Percentiles rank a stretch among this genome's conserved stretches.
These are phyloP conservation scores for Ectobius pallidus DNA, from an alignment of 2,888 invertebrate species.

Conservation along the genomic window DNA sequence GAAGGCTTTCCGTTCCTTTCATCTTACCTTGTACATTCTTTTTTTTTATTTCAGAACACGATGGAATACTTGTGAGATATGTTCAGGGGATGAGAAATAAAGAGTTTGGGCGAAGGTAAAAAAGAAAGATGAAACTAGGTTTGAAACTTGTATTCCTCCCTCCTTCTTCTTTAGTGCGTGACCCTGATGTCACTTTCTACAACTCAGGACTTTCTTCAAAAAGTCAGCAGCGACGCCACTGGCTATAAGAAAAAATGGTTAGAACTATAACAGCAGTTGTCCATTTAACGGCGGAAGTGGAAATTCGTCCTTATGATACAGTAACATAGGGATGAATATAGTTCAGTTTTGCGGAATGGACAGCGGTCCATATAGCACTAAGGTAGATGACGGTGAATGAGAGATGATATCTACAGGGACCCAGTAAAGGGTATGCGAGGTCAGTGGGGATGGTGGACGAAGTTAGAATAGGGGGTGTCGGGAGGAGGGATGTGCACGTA, in stretches of 20 bases:
- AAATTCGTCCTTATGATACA: conserved; percentile 6
- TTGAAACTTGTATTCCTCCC: conserved; percentile 19
- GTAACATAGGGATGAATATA: neutral
- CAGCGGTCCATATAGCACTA: conserved; percentile 5
- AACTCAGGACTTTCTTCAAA: neutral
- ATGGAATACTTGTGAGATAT: conserved; percentile 15
- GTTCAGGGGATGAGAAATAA: conserved; percentile 13
- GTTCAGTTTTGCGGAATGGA: neutral
- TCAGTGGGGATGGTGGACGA: conserved; percentile 14
- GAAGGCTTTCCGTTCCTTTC: no score
- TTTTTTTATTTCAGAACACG: neutral
- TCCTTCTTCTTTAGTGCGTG: conserved; percentile 14
- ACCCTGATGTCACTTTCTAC: conserved; percentile 19
- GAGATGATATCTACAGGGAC: conserved; percentile 29
- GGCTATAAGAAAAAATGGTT: neutral
- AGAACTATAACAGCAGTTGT: conserved; percentile 11
- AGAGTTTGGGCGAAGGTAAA: conserved; percentile 30
- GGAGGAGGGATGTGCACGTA: conserved; percentile 14
- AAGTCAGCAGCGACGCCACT: conserved; percentile 1
- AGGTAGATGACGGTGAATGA: neutral
- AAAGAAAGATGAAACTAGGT: conserved; percentile 10
- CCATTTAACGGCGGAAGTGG: neutral
- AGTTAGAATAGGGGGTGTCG: neutral
- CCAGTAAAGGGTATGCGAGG: conserved; percentile 14
- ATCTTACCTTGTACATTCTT: neutral